These are phyloP conservation scores for Scrobipalpa atriplicella DNA, from an alignment of 2,888 invertebrate species.

Conservation along the genomic window DNA sequence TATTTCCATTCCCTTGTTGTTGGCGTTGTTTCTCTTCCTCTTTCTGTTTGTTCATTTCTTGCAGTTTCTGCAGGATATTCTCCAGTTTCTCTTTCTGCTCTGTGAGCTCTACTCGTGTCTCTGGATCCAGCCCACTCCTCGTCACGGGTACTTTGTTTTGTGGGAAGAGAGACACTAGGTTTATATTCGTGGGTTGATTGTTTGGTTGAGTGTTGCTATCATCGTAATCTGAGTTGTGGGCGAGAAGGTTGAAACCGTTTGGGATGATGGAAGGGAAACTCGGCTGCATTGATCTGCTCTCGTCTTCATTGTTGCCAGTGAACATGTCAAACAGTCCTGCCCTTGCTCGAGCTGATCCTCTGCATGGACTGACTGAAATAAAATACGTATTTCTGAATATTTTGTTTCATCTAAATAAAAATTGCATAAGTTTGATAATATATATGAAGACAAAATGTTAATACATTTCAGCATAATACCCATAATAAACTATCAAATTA, in stretches of 20 bases:
- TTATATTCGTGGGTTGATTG: not conserved
- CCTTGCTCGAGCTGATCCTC: too few species aligned
- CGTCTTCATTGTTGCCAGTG: not conserved
- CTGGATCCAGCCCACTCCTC: not conserved
- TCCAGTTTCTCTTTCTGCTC: conserved; percentile 18
- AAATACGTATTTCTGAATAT: not conserved
- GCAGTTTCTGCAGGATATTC: conserved; percentile 20
- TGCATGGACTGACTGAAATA: not conserved
- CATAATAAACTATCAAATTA: too few species aligned
- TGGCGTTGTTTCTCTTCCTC: conserved; percentile 3
- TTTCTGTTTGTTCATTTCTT: conserved; percentile 20
- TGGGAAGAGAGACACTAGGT: conserved; percentile 10
- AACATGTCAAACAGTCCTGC: conserved; percentile 1
- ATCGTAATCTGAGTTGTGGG: not conserved
- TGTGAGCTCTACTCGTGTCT: not conserved
- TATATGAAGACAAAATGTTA: too few species aligned
- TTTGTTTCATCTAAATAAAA: not conserved
- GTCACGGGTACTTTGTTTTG: not conserved
- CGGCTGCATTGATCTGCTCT: not conserved
- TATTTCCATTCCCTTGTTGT: too few species aligned
- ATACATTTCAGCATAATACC: too few species aligned
- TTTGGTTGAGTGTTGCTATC: not conserved
- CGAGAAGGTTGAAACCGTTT: not conserved
- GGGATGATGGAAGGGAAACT: not conserved
- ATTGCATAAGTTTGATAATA: too few species aligned